These are phyloP conservation scores for Psococerastis gibbosa DNA, from an alignment of 2,888 invertebrate genomes.

Conservation along the genomic window DNA sequence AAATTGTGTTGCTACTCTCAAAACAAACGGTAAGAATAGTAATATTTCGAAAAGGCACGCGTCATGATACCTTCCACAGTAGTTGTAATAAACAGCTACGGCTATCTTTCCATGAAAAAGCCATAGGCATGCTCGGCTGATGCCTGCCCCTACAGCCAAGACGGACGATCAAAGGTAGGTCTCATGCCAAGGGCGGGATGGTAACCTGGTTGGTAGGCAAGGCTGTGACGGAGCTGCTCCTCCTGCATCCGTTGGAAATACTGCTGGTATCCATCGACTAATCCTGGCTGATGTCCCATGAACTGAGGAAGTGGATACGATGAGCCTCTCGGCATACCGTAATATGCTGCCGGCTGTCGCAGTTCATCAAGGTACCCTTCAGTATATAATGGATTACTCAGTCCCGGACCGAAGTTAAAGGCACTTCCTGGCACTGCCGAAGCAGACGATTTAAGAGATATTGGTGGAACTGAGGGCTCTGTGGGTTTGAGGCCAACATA, in stretches of 20 bases:
- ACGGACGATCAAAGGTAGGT: background rate
- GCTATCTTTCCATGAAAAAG: too few species aligned
- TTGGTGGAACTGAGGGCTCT: slow-evolving; percentile 26
- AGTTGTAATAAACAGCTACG: too few species aligned
- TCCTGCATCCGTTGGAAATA: slow-evolving; percentile 44
- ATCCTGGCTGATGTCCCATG: slow-evolving; percentile 29
- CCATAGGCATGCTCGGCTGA: too few species aligned
- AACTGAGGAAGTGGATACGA: slow-evolving; percentile 34
- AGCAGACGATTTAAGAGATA: slow-evolving; percentile 44
- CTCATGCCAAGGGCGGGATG: slow-evolving; percentile 4
- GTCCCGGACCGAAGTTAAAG: slow-evolving; percentile 57
- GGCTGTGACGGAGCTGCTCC: slow-evolving; percentile 31
- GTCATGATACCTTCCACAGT: too few species aligned
- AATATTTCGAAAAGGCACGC: too few species aligned
- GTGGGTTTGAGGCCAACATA: slow-evolving; percentile 34
- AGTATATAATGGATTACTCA: slow-evolving; percentile 37
- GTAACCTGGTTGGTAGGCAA: slow-evolving; percentile 26
- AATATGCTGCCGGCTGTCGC: slow-evolving; percentile 39
- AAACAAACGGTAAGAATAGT: too few species aligned
- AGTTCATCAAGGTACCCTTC: slow-evolving; percentile 41
- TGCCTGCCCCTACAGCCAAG: slow-evolving; percentile 6
- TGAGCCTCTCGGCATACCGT: slow-evolving; percentile 33
- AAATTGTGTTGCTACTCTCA: too few species aligned
- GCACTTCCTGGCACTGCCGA: slow-evolving; percentile 65
- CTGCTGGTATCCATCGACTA: slow-evolving; percentile 49